Conservation (phyloP, 1,140 invertebrate genomes). For the Macrosteles quadrilineatus region DNA sequence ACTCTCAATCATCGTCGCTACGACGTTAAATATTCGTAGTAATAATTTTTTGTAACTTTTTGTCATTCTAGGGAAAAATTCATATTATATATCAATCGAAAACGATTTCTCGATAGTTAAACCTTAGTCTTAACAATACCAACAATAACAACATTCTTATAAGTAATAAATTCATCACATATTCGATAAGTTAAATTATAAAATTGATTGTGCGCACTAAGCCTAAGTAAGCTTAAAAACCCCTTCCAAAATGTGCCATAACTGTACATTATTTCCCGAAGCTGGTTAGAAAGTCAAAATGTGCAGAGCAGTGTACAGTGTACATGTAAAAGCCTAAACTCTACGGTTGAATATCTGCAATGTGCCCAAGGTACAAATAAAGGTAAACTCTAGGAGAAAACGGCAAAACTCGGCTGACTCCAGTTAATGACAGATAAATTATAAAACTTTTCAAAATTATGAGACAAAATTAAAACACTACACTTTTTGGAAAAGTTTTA, state of each 20-base stretch:
- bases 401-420: not conserved
- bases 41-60: not conserved
- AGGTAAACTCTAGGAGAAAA: not conserved
- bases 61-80: not conserved
- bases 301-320: not conserved
- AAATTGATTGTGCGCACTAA: constrained; percentile 15
- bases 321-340: constrained; percentile 8
- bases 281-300: not conserved
- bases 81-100: not conserved
- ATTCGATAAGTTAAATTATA: constrained; percentile 19
- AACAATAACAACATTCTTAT: constrained; percentile 26
- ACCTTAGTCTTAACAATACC: constrained; percentile 14
- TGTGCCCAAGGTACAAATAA: not conserved
- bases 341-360: not conserved
- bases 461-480: not conserved
- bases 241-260: not conserved
- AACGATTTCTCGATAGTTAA: not conserved
- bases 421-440: too few species aligned
- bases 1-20: not conserved
- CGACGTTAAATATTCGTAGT: not conserved
- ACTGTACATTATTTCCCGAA: not conserved
- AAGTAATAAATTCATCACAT: constrained; percentile 24
- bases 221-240: not conserved
- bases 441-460: too few species aligned
- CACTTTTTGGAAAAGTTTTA: not conserved